Base-by-base conservation (phyloP, 2,113 vertebrate species). In the Cichladusa arquata region DNA sequence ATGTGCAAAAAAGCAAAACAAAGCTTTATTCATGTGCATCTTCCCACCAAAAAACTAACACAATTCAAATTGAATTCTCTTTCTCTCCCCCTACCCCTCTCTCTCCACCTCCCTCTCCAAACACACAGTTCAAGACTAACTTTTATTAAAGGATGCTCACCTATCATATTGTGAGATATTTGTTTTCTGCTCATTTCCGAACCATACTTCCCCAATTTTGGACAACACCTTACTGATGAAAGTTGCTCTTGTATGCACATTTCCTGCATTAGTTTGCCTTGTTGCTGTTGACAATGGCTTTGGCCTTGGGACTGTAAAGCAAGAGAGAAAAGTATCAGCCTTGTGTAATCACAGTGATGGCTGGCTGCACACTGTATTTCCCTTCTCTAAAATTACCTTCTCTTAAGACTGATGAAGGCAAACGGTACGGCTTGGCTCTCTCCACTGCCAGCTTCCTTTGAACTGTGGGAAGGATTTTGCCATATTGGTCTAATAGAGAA, bases 121-220 rank as follows among this genome's bases (percentile, higher is more conserved):
- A 54, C 9, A 38, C 0, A 0, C 3, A 17, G 15, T 14, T 60
- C 28, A 64, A 72, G 31, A n/a, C 8, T 13, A 33, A 65, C 28
- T n/a, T 31, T 33, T 19, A 12, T 17, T 42, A 53, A 92, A 51
- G 12, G 22, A 16, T 89, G 20, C 81, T 96, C 96, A 99, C 99
- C 97, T 98, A 61, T 92, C 97, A 23, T 87, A 67, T 28, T 97
- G 96, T 19, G 98, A 98, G 19, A 78, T 90, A 40, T 90, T 93
- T 4, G 79, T 95, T 47, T 97, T 97, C 69, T 94, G 53, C 50
- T 98, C 98, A 84, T 93, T 98, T 86, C 97, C 98, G 45, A 97
- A 84, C 98, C 98, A 98, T 20, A 99, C 98, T 93, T 99, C 99
- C 94, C 98, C 98, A 42, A 99, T 99, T 98, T 99, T 99, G 71